Base-by-base conservation (phyloP, 2,797 vertebrate genomes). In the Cynopterus sphinx region DNA sequence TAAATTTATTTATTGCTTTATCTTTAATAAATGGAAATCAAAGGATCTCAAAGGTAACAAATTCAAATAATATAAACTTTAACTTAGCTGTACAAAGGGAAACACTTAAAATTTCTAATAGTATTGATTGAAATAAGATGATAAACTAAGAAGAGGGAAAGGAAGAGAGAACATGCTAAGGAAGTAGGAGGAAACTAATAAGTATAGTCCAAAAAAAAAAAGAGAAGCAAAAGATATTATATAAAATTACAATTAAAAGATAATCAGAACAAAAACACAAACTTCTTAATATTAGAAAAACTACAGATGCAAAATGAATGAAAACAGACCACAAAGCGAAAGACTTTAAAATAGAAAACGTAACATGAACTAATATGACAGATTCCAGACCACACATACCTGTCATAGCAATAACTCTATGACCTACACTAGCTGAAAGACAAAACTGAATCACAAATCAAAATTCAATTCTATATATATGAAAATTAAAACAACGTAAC, bases 291-390 rank as follows among this genome's bases (percentile, higher is more conserved):
- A 36, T 61, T 11, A 93, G 13, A 90, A 90, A 88, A 90, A 79
- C 8, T 55, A 43, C 8, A 75, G n/a, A 90, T 59, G 15, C 41
- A 55, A 92, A 53, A 7, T 90, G 36, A 84, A 81, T 79, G 17
- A 96, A 96, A 94, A 94, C 28, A 87, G 39, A 90, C 1, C 65
- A 84, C 16, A 88, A 67, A 83, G 17, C 61, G 17, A 79, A 46
- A 84, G 16, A 49, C 11, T 92, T 77, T 28, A 86, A 96, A 92
- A 74, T 31, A 71, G 16, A 87, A 96, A 92, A 67, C 9, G 15
- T 17, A 65, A 33, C 36, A 65, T 85, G 36, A 93, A 70, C 36
- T 68, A 36, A 71, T 31, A 70, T 55, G 53, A 46, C 12, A 84
- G 75, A 81, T 86, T 67, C 22, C 87, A 89, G 61, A 93, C 5